Evolutionary conservation across 2,888 invertebrate species (phyloP), one percentile per base, ranked within the genome.

Genomic region (Spicauda simplicius): DNA sequence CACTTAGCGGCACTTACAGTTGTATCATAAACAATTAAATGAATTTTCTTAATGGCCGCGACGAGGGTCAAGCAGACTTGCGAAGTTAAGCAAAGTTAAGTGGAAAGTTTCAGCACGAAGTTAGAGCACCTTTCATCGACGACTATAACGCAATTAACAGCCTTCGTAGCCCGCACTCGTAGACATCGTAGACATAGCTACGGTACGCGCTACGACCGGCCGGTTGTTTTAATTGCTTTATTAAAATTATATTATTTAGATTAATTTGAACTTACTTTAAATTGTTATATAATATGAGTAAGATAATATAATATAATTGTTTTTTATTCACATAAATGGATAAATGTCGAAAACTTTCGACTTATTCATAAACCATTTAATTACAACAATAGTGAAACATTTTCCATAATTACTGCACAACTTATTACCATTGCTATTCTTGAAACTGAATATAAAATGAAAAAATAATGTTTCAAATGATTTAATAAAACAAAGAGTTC

Each of bases 141-240:
- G 76, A 80, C 75, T 75, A 74, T 74, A 78, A 82, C 82, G 80
- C 80, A 83, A 86, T 85, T 83, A 84, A 81, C 81, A 82, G 77
- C 86, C 84, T 85, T 72, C 77, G 68, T 65, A 61, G 76, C 76
- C 76, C 75, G 33, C 80, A 75, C 70, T 66, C 61, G 56, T 67
- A 61, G 60, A 10, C 37, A 7, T 16, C 50, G 61, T 48, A 60
- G 66, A 59, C 20, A 59, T 20, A 8, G 77, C 80, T 78, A 80
- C 77, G 72, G 70, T 64, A 71, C 69, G 69, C 53, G 59, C 65
- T 48, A 48, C 48, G 48, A 48, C 16, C 48, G 16, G 16, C 5
- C 14, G 48, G 14, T 4, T 16, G 48, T 16, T n/a, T 48, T 6
- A 48, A 4, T n/a, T 16, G n/a, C 7, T 5, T 48, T 11, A 41